Conservation (phyloP, 2,797 vertebrate species). For the Aeoliscus strigatus region DNA sequence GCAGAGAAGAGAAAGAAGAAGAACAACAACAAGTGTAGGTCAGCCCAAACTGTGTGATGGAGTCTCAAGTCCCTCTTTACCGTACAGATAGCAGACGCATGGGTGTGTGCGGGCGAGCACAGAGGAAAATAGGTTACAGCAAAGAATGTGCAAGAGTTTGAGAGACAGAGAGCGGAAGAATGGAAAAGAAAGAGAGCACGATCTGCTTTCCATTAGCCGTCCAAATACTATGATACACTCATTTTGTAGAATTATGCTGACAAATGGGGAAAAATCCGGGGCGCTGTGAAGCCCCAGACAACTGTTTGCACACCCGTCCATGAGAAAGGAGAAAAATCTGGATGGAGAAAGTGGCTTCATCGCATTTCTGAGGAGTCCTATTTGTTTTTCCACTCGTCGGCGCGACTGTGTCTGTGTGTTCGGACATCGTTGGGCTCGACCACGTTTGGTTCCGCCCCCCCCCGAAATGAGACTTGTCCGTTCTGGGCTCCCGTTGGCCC, state of each 20-base stretch:
- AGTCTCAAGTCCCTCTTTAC: constrained; percentile 63
- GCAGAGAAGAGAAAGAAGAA: constrained; percentile 4
- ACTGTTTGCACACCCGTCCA: constrained; percentile 53
- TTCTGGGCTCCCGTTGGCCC: constrained; percentile 19
- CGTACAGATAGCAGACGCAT: constrained; percentile 61
- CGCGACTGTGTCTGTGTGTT: too few species aligned
- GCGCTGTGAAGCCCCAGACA: constrained; percentile 67
- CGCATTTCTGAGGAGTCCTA: constrained; percentile 29
- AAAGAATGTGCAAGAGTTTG: constrained; percentile 15
- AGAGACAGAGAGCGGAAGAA: constrained; percentile 9
- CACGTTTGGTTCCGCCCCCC: too few species aligned
- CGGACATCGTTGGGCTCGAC: too few species aligned
- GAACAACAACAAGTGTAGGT: too few species aligned
- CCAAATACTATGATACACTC: constrained; percentile 70
- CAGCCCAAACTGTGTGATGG: constrained; percentile 75
- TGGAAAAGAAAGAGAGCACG: constrained; percentile 33
- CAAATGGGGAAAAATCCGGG: constrained; percentile 69
- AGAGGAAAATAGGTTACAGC: constrained; percentile 27
- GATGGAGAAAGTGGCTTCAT: constrained; percentile 25
- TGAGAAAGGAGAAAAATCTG: constrained; percentile 23
- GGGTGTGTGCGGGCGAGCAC: constrained; percentile 40
- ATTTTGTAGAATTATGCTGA: constrained; percentile 76
- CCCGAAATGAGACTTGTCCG: neutral
- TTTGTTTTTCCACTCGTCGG: constrained; percentile 23
- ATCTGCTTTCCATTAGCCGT: constrained; percentile 78